These are phyloP conservation scores for Scrobipalpa costella DNA, from an alignment of 2,888 invertebrate genomes.

Conservation along the genomic window DNA sequence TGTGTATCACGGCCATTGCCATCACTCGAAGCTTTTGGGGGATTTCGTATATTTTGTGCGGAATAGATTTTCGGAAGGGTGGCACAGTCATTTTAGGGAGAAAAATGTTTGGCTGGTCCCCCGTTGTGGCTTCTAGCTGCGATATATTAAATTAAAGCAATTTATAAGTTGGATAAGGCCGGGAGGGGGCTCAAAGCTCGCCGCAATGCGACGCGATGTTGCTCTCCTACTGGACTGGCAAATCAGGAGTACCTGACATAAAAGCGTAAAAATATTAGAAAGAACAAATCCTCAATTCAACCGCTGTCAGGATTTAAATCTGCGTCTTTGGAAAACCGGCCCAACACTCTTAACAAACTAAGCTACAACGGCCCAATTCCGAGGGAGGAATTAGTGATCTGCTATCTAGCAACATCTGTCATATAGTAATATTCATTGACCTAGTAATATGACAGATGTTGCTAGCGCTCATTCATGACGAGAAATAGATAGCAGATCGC, in stretches of 20 bases:
- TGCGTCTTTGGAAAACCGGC: too few relatives aligned
- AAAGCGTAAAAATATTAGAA: too few relatives aligned
- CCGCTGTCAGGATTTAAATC: too few relatives aligned
- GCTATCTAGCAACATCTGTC: too few relatives aligned
- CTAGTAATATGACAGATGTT: too few relatives aligned
- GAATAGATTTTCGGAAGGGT: slow-evolving; percentile 45
- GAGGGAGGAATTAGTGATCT: too few relatives aligned
- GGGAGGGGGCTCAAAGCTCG: slow-evolving; percentile 39
- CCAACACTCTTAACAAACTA: too few relatives aligned
- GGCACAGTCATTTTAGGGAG: slow-evolving; percentile 42
- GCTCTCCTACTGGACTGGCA: slow-evolving; percentile 39
- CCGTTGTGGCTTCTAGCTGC: slow-evolving; percentile 40
- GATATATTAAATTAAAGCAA: slow-evolving; percentile 73
- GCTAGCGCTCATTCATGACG: too few relatives aligned
- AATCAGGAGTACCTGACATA: slow-evolving; percentile 27
- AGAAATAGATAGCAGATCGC: too few relatives aligned
- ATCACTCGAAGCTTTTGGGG: slow-evolving; percentile 32
- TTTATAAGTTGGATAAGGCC: slow-evolving; percentile 65
- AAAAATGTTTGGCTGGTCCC: slow-evolving; percentile 51
- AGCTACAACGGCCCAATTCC: too few relatives aligned
- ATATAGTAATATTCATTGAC: too few relatives aligned
- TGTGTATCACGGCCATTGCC: slow-evolving; percentile 7
- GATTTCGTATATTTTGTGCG: slow-evolving; percentile 6
- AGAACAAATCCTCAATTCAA: too few relatives aligned
- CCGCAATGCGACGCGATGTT: slow-evolving; percentile 57